Evolutionary conservation across 2,113 vertebrate species (phyloP).

Genomic region (Callopanchax toddi): DNA sequence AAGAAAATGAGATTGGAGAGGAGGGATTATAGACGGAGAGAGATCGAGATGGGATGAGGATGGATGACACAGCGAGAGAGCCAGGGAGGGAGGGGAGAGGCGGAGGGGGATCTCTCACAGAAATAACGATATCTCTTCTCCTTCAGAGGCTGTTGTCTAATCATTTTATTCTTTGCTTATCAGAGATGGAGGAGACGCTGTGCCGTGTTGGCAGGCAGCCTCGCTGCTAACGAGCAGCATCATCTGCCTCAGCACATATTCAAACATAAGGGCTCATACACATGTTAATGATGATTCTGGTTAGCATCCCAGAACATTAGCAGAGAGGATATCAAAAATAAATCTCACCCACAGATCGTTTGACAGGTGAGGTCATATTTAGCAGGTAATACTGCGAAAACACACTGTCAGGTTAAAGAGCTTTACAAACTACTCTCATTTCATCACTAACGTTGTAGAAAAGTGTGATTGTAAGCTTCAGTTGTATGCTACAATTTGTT

Average conservation of each 20-base stretch:
- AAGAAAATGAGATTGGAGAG: conserved; percentile 57
- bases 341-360: background rate
- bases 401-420: too few relatives aligned
- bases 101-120: conserved; percentile 26
- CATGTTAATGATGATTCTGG: conserved; percentile 16
- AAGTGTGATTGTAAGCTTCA: too few relatives aligned
- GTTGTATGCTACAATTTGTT: too few relatives aligned
- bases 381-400: too few relatives aligned
- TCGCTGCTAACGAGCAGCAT: conserved; percentile 6
- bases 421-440: too few relatives aligned
- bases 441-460: too few relatives aligned
- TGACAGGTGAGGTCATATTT: background rate
- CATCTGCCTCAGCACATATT: conserved; percentile 5
- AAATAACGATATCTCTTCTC: conserved; percentile 53
- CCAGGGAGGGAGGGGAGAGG: background rate
- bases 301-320: background rate
- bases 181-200: conserved; percentile 32
- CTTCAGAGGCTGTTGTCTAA: conserved; percentile 47
- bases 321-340: background rate
- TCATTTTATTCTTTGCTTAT: conserved; percentile 44
- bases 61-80: conserved; percentile 38
- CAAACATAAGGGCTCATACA: conserved; percentile 8
- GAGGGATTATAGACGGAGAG: conserved; percentile 45
- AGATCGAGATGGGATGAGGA: conserved; percentile 46
- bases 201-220: conserved; percentile 22